These are phyloP conservation scores for Zygogramma bicolorata DNA, from an alignment of 2,888 invertebrate species.

Conservation along the genomic window DNA sequence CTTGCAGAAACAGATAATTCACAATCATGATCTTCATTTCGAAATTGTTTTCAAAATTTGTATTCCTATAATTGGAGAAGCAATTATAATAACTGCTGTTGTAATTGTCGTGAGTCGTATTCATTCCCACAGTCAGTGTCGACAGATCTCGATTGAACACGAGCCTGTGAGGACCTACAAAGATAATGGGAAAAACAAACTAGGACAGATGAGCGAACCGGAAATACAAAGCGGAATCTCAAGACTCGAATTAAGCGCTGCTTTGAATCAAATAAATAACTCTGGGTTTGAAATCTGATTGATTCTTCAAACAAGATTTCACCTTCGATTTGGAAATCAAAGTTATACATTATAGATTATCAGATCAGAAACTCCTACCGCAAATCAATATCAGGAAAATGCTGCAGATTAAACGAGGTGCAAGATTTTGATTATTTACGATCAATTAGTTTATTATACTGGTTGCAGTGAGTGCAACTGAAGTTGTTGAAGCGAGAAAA, in stretches of 20 bases:
- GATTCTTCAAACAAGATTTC: not conserved
- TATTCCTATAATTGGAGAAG: not conserved
- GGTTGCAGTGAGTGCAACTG: too few relatives aligned
- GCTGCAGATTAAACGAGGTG: too few relatives aligned
- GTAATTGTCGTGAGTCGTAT: not conserved
- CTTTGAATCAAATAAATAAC: not conserved
- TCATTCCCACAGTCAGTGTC: not conserved
- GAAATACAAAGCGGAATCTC: not conserved
- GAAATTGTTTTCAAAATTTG: not conserved
- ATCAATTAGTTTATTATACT: too few relatives aligned
- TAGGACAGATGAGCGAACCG: not conserved
- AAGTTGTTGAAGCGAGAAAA: too few relatives aligned
- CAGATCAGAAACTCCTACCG: too few relatives aligned
- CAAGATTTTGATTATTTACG: too few relatives aligned
- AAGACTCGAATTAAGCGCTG: not conserved
- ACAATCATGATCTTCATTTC: not conserved
- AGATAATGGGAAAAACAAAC: not conserved
- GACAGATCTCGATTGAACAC: not conserved
- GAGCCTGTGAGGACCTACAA: not conserved
- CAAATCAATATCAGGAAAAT: too few relatives aligned
- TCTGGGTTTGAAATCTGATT: not conserved
- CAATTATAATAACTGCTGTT: not conserved
- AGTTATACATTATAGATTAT: too few relatives aligned
- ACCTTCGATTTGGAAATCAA: too few relatives aligned
- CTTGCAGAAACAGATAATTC: not conserved